phyloP scores from a whole-genome alignment of 1,140 invertebrate genomes.

The Heliconius hermathena region DNA sequence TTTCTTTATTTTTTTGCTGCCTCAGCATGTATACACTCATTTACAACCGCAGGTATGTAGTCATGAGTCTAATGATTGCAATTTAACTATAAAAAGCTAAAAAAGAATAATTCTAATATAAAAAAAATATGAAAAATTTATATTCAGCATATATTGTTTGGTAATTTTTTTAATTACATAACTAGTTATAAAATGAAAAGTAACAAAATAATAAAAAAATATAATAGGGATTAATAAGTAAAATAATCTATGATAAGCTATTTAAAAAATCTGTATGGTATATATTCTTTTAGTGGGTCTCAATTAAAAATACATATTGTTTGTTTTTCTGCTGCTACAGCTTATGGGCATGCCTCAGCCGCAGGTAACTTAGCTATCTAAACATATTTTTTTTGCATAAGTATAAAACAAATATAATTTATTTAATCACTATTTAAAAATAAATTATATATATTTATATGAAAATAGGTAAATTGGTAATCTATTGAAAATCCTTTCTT shows the following conservation, averaged over 20 bases:
- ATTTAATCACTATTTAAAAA: background rate
- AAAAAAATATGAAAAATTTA: no score
- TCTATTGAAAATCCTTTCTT: background rate
- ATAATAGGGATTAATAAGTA: background rate
- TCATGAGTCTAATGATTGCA: background rate
- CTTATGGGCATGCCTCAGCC: background rate
- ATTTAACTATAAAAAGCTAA: background rate
- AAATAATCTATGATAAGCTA: background rate
- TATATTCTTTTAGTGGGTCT: background rate
- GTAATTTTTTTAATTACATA: no score
- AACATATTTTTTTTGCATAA: background rate
- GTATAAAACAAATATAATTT: no score
- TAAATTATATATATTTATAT: background rate
- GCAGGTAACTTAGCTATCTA: background rate
- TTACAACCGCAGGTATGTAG: slow-evolving; percentile 11
- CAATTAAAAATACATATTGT: background rate
- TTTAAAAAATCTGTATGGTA: background rate
- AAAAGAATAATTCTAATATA: no score
- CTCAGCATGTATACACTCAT: slow-evolving; percentile 5
- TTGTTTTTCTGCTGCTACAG: background rate
- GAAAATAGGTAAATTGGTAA: background rate
- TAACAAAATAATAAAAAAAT: no score
- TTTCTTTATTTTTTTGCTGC: background rate
- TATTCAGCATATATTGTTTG: no score
- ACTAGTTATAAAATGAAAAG: no score